These are phyloP conservation scores for Diaperis boleti DNA, from an alignment of 2,888 invertebrate genomes.

Conservation along the genomic window DNA sequence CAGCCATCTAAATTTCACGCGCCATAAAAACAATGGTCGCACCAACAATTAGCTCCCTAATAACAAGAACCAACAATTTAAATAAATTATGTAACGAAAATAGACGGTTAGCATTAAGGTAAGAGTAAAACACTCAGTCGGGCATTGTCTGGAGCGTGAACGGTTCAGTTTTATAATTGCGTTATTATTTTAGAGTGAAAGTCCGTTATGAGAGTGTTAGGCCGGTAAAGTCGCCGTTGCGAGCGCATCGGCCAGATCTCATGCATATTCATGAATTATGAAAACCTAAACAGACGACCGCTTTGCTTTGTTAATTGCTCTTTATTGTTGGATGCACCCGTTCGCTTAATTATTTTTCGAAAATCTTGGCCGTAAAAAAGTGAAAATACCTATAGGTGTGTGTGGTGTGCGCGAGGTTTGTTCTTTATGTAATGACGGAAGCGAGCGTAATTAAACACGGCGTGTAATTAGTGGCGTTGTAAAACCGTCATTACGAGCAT, in stretches of 20 bases:
- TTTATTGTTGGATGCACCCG: constrained; percentile 51
- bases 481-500: constrained; percentile 20
- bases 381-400: constrained; percentile 22
- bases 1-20: neutral
- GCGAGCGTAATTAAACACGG: constrained; percentile 27
- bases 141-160: constrained; percentile 50
- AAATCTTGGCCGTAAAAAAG: constrained; percentile 38
- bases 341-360: constrained; percentile 47
- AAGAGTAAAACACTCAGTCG: constrained; percentile 49
- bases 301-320: constrained; percentile 54
- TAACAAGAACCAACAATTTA: constrained; percentile 51
- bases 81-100: constrained; percentile 46
- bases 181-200: constrained; percentile 48
- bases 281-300: constrained; percentile 42
- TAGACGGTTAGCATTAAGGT: constrained; percentile 47
- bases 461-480: constrained; percentile 13
- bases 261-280: constrained; percentile 36
- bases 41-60: constrained; percentile 29
- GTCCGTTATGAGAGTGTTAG: constrained; percentile 47
- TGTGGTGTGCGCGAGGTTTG: neutral
- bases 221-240: constrained; percentile 14
- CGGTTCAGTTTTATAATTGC: constrained; percentile 45
- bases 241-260: constrained; percentile 9
- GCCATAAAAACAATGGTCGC: constrained; percentile 12
- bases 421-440: constrained; percentile 31